Conservation (phyloP, 2,888 invertebrate species). For the Serrognathus titanus region DNA sequence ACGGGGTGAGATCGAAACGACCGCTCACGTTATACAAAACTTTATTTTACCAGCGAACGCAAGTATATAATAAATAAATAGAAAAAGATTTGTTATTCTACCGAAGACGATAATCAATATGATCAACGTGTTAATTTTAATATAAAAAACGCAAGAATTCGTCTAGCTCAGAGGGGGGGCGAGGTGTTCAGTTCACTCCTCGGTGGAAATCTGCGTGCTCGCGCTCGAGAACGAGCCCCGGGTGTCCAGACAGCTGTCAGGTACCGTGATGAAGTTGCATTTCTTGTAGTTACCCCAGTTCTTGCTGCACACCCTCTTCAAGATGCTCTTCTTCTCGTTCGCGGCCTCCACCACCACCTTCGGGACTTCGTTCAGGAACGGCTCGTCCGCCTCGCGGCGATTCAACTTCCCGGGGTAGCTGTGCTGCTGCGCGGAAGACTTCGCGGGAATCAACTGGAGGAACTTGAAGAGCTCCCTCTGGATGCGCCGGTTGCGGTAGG, state of each 20-base stretch:
- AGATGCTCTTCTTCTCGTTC: conserved; percentile 42
- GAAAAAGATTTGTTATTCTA: no score
- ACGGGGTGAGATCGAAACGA: no score
- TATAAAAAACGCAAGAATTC: conserved; percentile 9
- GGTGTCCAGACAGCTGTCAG: conserved; percentile 45
- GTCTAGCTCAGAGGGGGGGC: not conserved
- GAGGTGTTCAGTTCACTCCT: conserved; percentile 33
- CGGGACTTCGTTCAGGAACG: conserved; percentile 28
- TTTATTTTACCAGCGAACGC: no score
- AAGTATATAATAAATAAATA: no score
- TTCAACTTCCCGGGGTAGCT: not conserved
- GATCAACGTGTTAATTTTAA: conserved; percentile 18
- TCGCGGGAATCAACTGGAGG: conserved; percentile 39
- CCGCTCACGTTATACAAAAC: no score
- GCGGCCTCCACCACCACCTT: conserved; percentile 42
- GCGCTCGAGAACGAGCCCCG: conserved; percentile 48
- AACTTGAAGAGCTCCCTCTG: conserved; percentile 55
- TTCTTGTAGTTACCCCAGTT: conserved; percentile 29
- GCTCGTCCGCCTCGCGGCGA: conserved; percentile 11
- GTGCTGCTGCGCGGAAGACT: not conserved
- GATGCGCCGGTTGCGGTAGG: conserved; percentile 68
- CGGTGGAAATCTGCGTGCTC: conserved; percentile 46
- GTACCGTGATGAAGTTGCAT: conserved; percentile 44
- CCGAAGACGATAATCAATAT: conserved; percentile 12
- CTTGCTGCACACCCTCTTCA: conserved; percentile 43